Conservation (phyloP, 2,113 vertebrate genomes). For the Corapipo altera region DNA sequence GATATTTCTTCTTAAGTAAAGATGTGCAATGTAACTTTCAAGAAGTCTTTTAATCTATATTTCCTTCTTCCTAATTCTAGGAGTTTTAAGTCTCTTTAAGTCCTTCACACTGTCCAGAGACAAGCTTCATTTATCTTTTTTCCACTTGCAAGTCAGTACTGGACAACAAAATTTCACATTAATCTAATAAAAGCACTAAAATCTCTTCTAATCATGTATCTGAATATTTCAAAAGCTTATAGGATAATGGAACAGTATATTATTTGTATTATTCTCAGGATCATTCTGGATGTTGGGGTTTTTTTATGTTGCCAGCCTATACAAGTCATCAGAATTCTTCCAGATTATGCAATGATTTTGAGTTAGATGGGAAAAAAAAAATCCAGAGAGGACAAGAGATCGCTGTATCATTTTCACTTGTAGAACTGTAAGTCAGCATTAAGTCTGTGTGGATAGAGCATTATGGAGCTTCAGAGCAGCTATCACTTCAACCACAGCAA, state of each 20-base stretch:
- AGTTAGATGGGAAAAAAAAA: background rate
- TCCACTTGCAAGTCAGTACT: background rate
- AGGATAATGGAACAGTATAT: accelerated
- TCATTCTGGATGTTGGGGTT: background rate
- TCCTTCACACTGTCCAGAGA: background rate
- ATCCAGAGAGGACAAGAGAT: background rate
- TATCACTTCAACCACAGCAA: background rate
- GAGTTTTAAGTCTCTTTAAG: background rate
- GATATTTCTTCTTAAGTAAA: background rate
- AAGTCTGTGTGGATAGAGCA: background rate
- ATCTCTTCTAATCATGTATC: background rate
- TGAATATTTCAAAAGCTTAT: background rate
- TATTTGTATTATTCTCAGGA: background rate
- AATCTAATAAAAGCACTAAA: background rate
- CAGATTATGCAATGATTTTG: background rate
- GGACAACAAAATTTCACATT: background rate
- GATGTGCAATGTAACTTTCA: background rate
- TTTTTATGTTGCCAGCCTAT: background rate
- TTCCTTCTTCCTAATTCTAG: background rate
- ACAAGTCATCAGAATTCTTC: background rate
- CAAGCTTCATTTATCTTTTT: background rate
- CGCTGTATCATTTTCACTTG: background rate
- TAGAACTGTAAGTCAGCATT: background rate
- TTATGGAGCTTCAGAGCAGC: background rate
- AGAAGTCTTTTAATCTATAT: background rate